Evolutionary conservation across 2,888 invertebrate genomes (phyloP), one percentile per base, ranked within the genome.

Genomic region (Hartigia nigra): DNA sequence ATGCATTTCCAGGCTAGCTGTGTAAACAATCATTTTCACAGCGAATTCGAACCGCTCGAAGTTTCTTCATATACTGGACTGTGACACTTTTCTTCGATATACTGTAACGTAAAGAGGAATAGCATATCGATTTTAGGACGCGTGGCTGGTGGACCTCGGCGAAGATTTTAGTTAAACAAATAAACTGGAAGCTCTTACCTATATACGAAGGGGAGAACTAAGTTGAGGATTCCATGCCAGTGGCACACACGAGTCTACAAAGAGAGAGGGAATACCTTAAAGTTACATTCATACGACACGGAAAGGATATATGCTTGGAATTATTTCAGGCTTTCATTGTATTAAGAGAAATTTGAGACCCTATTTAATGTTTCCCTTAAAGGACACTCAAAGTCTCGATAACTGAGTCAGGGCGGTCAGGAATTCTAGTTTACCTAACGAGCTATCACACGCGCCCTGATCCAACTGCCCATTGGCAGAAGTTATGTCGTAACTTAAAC

Each of bases 121-220:
- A 55, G 9, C 34, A 31, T 72, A 72, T 72, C 72, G 76, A 76
- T 78, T 37, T 69, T 35, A n/a, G n/a, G 78, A 82, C 81, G 83
- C 82, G 85, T 84, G 87, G 86, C 82, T 76, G 83, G 83, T 81
- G 88, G 84, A 83, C 86, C 81, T 81, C 80, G 81, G 81, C 84
- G 83, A 81, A 86, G 88, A 89, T 89, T 89, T 89, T 87, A 88
- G 88, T 87, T 88, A 85, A 84, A 87, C 87, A 89, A 89, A 89
- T 87, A 89, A 55, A 79, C 76, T 76, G n/a, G n/a, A 72, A 72
- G 72, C 70, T 75, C 31, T 78, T 78, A 70, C 74, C 72, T 31
- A 34, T 14, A 31, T 34, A 34, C 74, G 34, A 81, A 79, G 79
- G 79, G 79, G 79, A 36, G 74, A 70, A 75, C 82, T 79, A 79